These are phyloP conservation scores for Zapus hudsonius DNA, from an alignment of 2,113 vertebrate genomes.

Conservation along the genomic window DNA sequence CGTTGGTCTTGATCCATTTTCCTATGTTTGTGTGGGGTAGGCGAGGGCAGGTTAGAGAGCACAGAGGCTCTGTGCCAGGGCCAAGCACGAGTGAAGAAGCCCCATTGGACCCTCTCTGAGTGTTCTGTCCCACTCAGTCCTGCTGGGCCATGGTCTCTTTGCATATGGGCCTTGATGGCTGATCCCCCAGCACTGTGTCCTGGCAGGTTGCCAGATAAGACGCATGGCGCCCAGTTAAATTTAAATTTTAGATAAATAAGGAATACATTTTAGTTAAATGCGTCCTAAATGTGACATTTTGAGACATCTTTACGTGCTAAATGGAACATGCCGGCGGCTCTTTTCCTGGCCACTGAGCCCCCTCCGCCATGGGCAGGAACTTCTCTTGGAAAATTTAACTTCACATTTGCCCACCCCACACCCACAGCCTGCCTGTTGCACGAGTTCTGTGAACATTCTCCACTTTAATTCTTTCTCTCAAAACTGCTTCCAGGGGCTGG, in stretches of 20 bases:
- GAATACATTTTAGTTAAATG: background rate
- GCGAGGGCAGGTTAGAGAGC: accelerated
- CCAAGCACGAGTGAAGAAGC: background rate
- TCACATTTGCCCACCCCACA: background rate
- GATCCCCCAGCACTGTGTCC: background rate
- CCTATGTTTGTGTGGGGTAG: background rate
- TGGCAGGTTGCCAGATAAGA: background rate
- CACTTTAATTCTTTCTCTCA: background rate
- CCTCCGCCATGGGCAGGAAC: accelerated
- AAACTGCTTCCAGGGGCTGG: background rate
- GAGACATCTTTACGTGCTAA: background rate
- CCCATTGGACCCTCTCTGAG: too few relatives aligned
- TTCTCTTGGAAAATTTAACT: background rate
- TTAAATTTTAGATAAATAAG: background rate
- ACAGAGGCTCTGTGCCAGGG: background rate
- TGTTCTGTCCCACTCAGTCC: too few relatives aligned
- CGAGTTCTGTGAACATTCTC: background rate
- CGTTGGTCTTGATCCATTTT: background rate
- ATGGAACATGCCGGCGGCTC: background rate
- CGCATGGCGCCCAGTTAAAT: background rate
- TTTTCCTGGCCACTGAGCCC: background rate
- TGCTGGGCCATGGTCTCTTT: too few relatives aligned
- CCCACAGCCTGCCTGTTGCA: accelerated
- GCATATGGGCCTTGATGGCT: background rate
- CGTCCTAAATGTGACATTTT: background rate